These are phyloP conservation scores for Sinohyriopsis cumingii DNA, from an alignment of 2,888 invertebrate species.

Conservation along the genomic window DNA sequence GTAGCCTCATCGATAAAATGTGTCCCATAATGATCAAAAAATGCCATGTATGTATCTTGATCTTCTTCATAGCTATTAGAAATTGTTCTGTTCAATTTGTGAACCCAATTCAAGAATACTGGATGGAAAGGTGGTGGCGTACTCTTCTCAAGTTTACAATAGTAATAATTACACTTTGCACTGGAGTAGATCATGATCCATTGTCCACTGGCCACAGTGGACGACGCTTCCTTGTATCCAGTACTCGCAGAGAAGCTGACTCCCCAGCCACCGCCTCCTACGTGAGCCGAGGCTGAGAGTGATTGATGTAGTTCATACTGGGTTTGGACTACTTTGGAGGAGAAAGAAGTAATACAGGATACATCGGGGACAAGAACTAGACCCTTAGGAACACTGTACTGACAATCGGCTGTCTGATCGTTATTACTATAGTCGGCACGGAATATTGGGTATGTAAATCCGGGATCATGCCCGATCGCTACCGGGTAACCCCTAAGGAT, in stretches of 20 bases:
- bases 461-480: conserved; percentile 28
- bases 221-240: conserved; percentile 12
- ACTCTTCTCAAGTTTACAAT: conserved; percentile 8
- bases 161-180: conserved; percentile 21
- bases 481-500: conserved; percentile 23
- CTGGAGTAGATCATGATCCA: conserved; percentile 15
- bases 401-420: not conserved
- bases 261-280: conserved; percentile 8
- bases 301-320: conserved; percentile 11
- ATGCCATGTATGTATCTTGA: conserved; percentile 7
- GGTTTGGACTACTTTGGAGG: conserved; percentile 10
- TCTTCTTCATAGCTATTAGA: not conserved
- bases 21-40: conserved; percentile 24
- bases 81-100: conserved; percentile 9
- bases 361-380: conserved; percentile 19
- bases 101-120: conserved; percentile 15
- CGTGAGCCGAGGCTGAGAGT: conserved; percentile 7
- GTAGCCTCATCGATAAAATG: conserved; percentile 19
- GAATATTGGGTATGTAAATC: conserved; percentile 32
- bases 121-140: conserved; percentile 13
- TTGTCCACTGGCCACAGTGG: conserved; percentile 10
- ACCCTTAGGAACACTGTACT: conserved; percentile 14
- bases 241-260: conserved; percentile 16
- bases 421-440: conserved; percentile 15
- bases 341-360: conserved; percentile 18